A percentile compares a stretch with the other conserved stretches of the same genome.
Conservation (phyloP, 2,113 vertebrate species). For the Alosa alosa region DNA sequence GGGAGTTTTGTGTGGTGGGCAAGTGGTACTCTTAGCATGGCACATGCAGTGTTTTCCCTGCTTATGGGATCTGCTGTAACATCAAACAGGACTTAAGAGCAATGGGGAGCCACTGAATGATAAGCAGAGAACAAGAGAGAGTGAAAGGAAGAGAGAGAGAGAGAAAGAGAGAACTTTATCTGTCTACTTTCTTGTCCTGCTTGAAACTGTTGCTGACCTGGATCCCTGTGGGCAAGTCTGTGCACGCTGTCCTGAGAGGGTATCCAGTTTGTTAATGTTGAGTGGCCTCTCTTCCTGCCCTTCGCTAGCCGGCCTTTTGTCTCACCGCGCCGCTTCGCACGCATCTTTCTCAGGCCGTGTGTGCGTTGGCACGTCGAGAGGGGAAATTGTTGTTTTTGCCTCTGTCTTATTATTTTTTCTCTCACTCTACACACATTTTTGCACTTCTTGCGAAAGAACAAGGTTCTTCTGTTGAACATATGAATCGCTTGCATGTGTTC, state of each 20-base stretch:
- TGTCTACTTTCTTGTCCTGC: background rate
- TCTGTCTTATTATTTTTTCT: background rate
- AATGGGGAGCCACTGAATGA: background rate
- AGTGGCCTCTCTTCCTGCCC: constrained; percentile 36
- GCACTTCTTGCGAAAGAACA: background rate
- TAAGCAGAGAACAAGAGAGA: background rate
- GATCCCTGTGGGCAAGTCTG: constrained; percentile 26
- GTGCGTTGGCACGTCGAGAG: constrained; percentile 49
- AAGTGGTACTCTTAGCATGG: constrained; percentile 19
- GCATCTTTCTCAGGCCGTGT: constrained; percentile 44
- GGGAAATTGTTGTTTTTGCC: constrained; percentile 42
- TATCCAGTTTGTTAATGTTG: constrained; percentile 46
- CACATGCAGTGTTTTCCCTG: constrained; percentile 37
- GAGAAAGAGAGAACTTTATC: constrained; percentile 19
- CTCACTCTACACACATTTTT: background rate
- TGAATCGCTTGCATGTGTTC: background rate
- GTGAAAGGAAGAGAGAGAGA: background rate
- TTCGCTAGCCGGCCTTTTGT: constrained; percentile 29
- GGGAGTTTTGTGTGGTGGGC: background rate
- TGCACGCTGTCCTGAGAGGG: constrained; percentile 14
- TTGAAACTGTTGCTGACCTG: background rate
- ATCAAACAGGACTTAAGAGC: constrained; percentile 43
- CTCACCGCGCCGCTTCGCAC: constrained; percentile 3
- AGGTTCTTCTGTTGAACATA: background rate
- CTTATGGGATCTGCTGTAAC: constrained; percentile 34